Percentiles rank a stretch among this genome's conserved stretches.
Conservation (phyloP, 2,797 vertebrate species). For the Manis javanica region DNA sequence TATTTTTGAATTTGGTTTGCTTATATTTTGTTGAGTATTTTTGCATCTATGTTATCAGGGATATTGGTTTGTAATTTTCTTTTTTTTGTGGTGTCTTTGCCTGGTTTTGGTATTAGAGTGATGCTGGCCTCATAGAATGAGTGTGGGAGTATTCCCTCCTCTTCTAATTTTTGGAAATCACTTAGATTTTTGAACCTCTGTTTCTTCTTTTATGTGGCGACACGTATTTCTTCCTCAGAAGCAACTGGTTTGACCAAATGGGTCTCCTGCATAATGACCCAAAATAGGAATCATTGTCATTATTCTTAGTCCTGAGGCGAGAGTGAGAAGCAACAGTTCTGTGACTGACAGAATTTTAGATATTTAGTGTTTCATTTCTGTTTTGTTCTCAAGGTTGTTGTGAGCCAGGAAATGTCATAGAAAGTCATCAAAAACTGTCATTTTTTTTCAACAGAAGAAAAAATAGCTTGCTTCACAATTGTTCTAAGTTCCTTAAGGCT, state of each 20-base stretch:
- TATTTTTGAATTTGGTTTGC: too few relatives aligned
- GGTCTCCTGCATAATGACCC: not conserved
- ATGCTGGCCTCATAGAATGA: too few relatives aligned
- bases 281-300: not conserved
- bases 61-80: too few relatives aligned
- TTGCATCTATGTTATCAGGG: too few relatives aligned
- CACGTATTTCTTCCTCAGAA: not conserved
- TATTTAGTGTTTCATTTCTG: not conserved
- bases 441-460: not conserved
- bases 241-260: not conserved
- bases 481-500: not conserved
- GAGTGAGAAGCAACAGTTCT: not conserved
- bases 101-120: too few relatives aligned
- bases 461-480: not conserved
- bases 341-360: not conserved
- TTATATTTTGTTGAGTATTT: too few relatives aligned
- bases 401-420: not conserved
- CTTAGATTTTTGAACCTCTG: not conserved
- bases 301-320: not conserved
- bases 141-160: too few relatives aligned
- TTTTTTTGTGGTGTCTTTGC: too few relatives aligned
- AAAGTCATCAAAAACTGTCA: not conserved
- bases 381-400: not conserved
- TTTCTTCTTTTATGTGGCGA: not conserved
- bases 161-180: not conserved